phyloP scores from a whole-genome alignment of 2,797 vertebrate species.

The Cirrhinus molitorella region DNA sequence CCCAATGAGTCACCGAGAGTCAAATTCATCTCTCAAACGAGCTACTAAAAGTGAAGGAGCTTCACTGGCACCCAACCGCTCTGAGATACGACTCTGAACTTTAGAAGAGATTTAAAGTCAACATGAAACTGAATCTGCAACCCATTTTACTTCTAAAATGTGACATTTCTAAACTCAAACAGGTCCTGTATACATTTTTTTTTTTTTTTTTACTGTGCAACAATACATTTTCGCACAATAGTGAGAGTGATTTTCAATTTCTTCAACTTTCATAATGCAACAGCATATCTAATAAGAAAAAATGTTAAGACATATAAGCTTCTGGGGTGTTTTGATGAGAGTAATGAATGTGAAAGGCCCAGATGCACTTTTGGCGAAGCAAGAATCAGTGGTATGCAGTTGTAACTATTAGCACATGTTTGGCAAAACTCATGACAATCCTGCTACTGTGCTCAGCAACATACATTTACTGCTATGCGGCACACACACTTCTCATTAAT shows the following conservation, averaged over 20 bases:
- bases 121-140: conserved; percentile 15
- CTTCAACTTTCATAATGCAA: neutral
- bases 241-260: neutral
- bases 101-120: neutral
- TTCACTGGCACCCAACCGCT: neutral
- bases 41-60: neutral
- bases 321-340: neutral
- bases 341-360: conserved; percentile 8
- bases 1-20: conserved; percentile 16
- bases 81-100: conserved; percentile 5
- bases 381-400: neutral
- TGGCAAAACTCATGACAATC: neutral
- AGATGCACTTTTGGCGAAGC: neutral
- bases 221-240: neutral
- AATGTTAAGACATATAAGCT: neutral
- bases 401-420: conserved; percentile 39
- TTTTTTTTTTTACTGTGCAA: neutral
- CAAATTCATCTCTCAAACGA: conserved; percentile 28
- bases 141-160: conserved; percentile 19
- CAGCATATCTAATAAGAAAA: neutral
- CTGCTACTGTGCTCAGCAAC: conserved; percentile 3
- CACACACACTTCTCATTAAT: conserved; percentile 18
- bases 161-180: neutral
- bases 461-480: neutral
- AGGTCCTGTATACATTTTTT: neutral